Evolutionary conservation across 2,113 vertebrate genomes (phyloP).

Genomic region (Corvus hawaiiensis): DNA sequence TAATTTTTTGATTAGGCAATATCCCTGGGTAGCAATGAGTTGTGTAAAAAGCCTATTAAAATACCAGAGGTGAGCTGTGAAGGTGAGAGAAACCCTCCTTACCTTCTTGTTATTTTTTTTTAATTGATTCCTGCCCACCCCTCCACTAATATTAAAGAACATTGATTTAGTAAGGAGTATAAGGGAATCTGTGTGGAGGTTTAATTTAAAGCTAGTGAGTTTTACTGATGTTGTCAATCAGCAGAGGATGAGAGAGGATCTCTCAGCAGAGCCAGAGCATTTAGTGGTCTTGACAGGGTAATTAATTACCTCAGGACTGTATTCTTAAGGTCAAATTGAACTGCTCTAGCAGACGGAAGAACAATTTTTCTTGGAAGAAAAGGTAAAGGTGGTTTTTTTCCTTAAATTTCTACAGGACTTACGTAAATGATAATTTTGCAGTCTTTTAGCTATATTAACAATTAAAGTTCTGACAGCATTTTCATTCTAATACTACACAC

Average conservation of each 20-base stretch:
- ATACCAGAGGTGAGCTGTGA: constrained; percentile 29
- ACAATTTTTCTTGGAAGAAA: constrained; percentile 24
- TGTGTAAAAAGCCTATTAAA: not conserved
- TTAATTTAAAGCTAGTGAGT: constrained; percentile 72
- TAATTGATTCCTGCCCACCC: not conserved
- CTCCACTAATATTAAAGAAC: not conserved
- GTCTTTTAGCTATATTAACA: not conserved
- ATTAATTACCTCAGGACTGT: constrained; percentile 63
- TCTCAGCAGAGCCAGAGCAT: not conserved
- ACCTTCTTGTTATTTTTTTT: not conserved
- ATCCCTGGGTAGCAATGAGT: not conserved
- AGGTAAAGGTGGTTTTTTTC: not conserved
- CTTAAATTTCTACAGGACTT: constrained; percentile 1
- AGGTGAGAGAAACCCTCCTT: constrained; percentile 24
- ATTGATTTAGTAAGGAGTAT: constrained; percentile 28
- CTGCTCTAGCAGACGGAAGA: not conserved
- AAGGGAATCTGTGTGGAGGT: constrained; percentile 59
- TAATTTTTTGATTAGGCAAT: constrained; percentile 15
- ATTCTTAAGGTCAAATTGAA: constrained; percentile 57
- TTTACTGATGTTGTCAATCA: constrained; percentile 69
- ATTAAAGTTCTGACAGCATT: constrained; percentile 9
- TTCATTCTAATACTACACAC: not conserved
- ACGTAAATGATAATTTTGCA: not conserved
- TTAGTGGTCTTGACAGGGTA: constrained; percentile 54
- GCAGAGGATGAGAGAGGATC: constrained; percentile 27